phyloP scores from a whole-genome alignment of 2,113 vertebrate species.

The Porphyrio hochstetteri region DNA sequence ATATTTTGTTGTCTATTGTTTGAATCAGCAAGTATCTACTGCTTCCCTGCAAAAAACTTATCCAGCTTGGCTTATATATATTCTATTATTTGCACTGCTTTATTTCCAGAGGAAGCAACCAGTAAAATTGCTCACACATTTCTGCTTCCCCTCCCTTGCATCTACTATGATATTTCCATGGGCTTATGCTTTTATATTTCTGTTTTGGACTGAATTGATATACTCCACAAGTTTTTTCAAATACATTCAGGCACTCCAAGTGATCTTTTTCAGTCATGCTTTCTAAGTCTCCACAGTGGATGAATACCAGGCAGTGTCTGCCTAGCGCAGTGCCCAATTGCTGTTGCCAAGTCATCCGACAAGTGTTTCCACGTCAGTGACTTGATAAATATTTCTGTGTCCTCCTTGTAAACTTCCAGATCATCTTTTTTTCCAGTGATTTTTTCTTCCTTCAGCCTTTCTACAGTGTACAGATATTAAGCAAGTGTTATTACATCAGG shows the following conservation, averaged over 20 bases:
- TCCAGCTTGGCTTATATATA: background rate
- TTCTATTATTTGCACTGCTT: background rate
- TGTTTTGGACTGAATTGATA: background rate
- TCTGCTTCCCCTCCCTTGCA: background rate
- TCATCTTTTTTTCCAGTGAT: background rate
- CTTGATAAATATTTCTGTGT: background rate
- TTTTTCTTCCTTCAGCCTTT: background rate
- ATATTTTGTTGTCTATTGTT: background rate
- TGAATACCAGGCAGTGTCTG: background rate
- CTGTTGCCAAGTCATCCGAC: background rate
- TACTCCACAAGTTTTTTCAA: background rate
- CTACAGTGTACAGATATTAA: background rate
- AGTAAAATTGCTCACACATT: background rate
- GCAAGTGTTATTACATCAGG: background rate
- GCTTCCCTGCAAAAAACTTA: background rate
- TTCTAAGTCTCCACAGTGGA: background rate
- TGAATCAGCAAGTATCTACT: background rate
- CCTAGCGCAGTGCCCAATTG: background rate
- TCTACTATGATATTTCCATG: background rate
- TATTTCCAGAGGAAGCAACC: background rate
- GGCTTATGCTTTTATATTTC: background rate
- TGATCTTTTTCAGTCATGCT: background rate
- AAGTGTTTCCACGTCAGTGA: background rate
- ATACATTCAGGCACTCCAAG: background rate
- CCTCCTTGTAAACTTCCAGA: background rate